phyloP scores from a whole-genome alignment of 1,140 invertebrate genomes.

The Drosophila mauritiana region DNA sequence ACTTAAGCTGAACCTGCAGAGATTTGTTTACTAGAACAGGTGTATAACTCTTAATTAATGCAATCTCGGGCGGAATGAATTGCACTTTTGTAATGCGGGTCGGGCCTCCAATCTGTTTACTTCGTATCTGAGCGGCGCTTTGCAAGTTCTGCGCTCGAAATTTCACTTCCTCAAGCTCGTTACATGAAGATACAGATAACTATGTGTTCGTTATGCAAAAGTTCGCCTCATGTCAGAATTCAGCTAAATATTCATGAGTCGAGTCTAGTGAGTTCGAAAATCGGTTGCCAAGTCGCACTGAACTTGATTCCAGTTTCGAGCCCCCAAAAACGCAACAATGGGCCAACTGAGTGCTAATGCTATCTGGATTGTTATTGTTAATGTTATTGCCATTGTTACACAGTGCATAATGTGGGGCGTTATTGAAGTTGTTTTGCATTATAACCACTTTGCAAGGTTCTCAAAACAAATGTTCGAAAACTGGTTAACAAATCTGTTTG shows the following conservation, averaged over 20 bases:
- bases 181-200: slow-evolving; percentile 24
- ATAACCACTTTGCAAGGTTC: slow-evolving; percentile 18
- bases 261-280: slow-evolving; percentile 39
- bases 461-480: slow-evolving; percentile 22
- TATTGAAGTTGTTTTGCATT: slow-evolving; percentile 46
- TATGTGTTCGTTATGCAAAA: slow-evolving; percentile 50
- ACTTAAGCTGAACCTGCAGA: slow-evolving; percentile 56
- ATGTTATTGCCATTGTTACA: slow-evolving; percentile 21
- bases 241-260: slow-evolving; percentile 65
- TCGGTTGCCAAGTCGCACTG: slow-evolving; percentile 49
- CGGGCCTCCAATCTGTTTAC: slow-evolving; percentile 5
- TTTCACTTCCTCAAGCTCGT: slow-evolving; percentile 21
- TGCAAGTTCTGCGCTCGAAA: slow-evolving; percentile 17
- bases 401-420: slow-evolving; percentile 3
- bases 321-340: slow-evolving; percentile 56
- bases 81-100: slow-evolving; percentile 22
- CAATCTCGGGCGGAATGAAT: slow-evolving; percentile 21
- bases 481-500: slow-evolving; percentile 23
- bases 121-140: slow-evolving; percentile 5
- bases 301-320: slow-evolving; percentile 67
- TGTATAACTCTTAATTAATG: slow-evolving; percentile 49
- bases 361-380: slow-evolving; percentile 42
- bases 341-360: slow-evolving; percentile 16
- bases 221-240: slow-evolving; percentile 25
- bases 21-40: slow-evolving; percentile 78